phyloP scores from a whole-genome alignment of 2,888 invertebrate species.

The Chloroclysta siterata region DNA sequence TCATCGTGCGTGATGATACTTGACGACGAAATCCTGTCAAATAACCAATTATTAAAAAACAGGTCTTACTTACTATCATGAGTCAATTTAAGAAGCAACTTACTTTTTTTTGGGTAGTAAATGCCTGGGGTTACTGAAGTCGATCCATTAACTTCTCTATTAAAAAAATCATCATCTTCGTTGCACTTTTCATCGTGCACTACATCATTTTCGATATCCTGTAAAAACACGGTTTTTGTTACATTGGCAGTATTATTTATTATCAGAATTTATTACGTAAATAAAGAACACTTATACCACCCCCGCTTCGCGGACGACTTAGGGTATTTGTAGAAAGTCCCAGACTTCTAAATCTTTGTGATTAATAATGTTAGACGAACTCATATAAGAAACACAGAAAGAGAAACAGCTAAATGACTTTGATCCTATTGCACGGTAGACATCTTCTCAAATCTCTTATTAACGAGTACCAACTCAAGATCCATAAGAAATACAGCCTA shows the following conservation, averaged over 20 bases:
- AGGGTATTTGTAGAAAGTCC: too few species aligned
- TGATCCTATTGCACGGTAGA: too few species aligned
- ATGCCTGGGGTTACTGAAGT: constrained; percentile 60
- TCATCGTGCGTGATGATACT: constrained; percentile 40
- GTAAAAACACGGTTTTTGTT: neutral
- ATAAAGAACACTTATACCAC: too few species aligned
- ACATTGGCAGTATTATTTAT: neutral
- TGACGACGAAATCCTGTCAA: constrained; percentile 45
- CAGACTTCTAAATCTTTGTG: too few species aligned
- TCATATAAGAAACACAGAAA: too few species aligned
- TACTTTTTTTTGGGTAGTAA: constrained; percentile 66
- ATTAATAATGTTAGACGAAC: too few species aligned
- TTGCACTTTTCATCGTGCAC: constrained; percentile 8
- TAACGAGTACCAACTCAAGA: too few species aligned
- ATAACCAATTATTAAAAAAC: neutral
- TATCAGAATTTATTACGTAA: too few species aligned
- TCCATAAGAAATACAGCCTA: too few species aligned
- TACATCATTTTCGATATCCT: constrained; percentile 8
- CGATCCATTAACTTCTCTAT: constrained; percentile 5
- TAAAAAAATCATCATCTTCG: neutral
- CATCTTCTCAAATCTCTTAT: too few species aligned
- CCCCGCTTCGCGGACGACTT: too few species aligned
- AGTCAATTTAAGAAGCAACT: constrained; percentile 40
- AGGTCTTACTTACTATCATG: neutral
- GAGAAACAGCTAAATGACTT: too few species aligned